A percentile compares a stretch with the other conserved stretches of the same genome.
phyloP scores from a whole-genome alignment of 2,113 vertebrate species.

The Perca flavescens region DNA sequence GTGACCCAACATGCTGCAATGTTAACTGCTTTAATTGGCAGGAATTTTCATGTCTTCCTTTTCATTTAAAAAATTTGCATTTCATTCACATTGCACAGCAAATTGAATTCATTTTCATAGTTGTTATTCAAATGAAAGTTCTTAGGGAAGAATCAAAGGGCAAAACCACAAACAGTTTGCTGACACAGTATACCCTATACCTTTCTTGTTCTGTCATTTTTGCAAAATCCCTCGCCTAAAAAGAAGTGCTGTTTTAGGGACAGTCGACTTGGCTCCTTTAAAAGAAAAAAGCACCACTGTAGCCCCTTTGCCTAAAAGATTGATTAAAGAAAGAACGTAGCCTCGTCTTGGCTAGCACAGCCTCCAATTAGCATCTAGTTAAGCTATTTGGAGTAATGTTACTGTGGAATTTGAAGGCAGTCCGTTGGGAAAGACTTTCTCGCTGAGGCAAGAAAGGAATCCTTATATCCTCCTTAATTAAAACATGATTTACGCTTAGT shows the following conservation, averaged over 20 bases:
- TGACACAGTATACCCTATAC: constrained; percentile 35
- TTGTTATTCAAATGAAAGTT: constrained; percentile 40
- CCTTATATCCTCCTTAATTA: constrained; percentile 83
- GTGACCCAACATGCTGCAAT: neutral
- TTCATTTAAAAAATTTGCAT: neutral
- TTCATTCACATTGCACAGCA: constrained; percentile 18
- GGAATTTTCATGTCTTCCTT: neutral
- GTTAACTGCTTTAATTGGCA: neutral
- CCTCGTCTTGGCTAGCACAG: constrained; percentile 71
- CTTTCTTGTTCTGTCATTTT: constrained; percentile 66
- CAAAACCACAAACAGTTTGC: constrained; percentile 51
- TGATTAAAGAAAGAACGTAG: constrained; percentile 65
- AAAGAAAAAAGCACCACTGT: constrained; percentile 48
- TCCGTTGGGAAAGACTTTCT: constrained; percentile 74
- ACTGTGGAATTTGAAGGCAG: constrained; percentile 73
- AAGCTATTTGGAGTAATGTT: constrained; percentile 78
- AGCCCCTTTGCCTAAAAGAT: constrained; percentile 67
- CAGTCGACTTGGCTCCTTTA: constrained; percentile 37
- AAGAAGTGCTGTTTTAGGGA: constrained; percentile 39
- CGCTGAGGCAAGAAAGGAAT: constrained; percentile 73
- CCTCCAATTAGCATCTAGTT: constrained; percentile 81
- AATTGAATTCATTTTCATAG: constrained; percentile 26
- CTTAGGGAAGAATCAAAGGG: constrained; percentile 48
- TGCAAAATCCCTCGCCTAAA: constrained; percentile 63
- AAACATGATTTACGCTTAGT: constrained; percentile 83